A percentile compares a stretch with the other conserved stretches of the same genome.
Evolutionary conservation across 2,888 invertebrate genomes (phyloP).

Genomic region (Parthenolecanium corni): DNA sequence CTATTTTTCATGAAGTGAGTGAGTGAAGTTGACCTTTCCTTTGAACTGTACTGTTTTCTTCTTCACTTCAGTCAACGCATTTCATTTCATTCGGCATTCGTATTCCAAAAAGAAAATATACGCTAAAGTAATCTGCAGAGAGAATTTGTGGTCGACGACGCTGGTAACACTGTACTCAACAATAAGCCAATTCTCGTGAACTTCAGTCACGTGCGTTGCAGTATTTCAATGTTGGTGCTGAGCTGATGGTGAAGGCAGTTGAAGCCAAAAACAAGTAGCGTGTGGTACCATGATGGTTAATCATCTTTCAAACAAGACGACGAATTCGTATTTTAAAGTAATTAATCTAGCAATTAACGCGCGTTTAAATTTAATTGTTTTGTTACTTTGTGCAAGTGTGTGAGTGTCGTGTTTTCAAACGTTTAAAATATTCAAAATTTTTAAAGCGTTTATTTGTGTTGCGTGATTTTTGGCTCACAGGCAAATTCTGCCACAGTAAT

Average conservation of each 20-base stretch:
- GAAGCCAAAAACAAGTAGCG: constrained; percentile 20
- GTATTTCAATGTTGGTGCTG: constrained; percentile 26
- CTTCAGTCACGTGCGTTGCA: constrained; percentile 26
- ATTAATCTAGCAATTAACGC: not conserved
- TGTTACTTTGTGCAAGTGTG: not conserved
- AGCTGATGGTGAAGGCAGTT: constrained; percentile 15
- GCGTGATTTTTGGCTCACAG: too few relatives aligned
- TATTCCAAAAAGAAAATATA: not conserved
- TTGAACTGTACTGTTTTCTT: not conserved
- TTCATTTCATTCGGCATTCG: not conserved
- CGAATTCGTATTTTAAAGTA: not conserved
- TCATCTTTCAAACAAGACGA: not conserved
- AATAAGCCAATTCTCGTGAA: constrained; percentile 28
- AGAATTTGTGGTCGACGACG: not conserved
- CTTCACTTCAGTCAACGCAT: too few relatives aligned
- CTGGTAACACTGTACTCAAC: constrained; percentile 23
- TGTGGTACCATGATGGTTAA: not conserved
- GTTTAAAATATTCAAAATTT: too few relatives aligned
- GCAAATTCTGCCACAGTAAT: too few relatives aligned
- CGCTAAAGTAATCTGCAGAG: not conserved
- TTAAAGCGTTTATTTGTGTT: too few relatives aligned
- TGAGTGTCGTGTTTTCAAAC: too few relatives aligned
- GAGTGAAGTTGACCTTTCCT: too few relatives aligned
- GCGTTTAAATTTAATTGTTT: not conserved
- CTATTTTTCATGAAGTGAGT: too few relatives aligned